Base-by-base conservation (phyloP, 2,113 vertebrate genomes). In the Triplophysa dalaica region DNA sequence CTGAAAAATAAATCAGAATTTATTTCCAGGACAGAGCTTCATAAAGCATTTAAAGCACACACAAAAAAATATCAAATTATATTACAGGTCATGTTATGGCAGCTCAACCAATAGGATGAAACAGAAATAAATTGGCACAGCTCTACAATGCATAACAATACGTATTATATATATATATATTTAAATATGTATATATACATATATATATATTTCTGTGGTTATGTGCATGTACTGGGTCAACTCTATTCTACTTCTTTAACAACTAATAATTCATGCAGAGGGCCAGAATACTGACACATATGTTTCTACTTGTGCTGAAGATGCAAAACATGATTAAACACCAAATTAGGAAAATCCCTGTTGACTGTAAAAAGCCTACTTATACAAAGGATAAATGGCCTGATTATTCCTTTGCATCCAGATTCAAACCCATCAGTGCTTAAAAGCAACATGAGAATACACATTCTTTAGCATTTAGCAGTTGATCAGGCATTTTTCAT, bases 221-320 rank as follows among this genome's bases (percentile, higher is more conserved):
- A 4, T 29, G 29, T 29, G 29, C 29, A 4, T 29, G 29, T 29
- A 4, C 24, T 9, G n/a, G 21, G 3, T 48, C 8, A n/a, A 38
- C 48, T 52, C 4, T 52, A 2, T 16, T 52, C 14, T 29, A 29
- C 4, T 13, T 8, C 7, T 72, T 83, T 75, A 84, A 80, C 29
- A 54, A 8, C n/a, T 58, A 9, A 58, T 10, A 24, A 70, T 68
- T 80, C 86, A 85, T 76, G 80, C 85, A 83, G 83, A 70, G 66
- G 14, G 24, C 66, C 70, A 62, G 68, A 66, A 29, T 76, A 60
- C 72, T 82, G 83, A 78, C 48, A 70, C 68, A 70, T 48, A 54
- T 38, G 69, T 38, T 72, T 58, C 19, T 72, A 21, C 68, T 70
- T 73, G 17, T 60, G 52, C 29, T 58, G 52, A 14, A 73, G 29